Evolutionary conservation across 2,888 invertebrate genomes (phyloP).

Genomic region (Dioctria rufipes): DNA sequence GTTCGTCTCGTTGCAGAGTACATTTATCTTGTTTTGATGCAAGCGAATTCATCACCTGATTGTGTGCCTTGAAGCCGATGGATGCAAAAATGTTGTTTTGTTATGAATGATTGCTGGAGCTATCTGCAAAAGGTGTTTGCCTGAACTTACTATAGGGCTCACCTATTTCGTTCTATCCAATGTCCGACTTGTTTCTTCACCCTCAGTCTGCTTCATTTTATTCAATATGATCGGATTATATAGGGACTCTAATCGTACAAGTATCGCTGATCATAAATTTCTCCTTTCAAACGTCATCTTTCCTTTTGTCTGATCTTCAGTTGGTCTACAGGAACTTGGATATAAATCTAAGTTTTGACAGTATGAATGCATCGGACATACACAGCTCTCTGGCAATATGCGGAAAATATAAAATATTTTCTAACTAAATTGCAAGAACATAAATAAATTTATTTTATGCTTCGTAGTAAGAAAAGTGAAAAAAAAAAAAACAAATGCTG

Average conservation of each 20-base stretch:
- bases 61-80: slow-evolving; percentile 36
- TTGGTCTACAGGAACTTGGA: slow-evolving; percentile 23
- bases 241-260: slow-evolving; percentile 29
- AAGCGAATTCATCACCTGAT: slow-evolving; percentile 56
- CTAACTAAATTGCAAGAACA: not conserved
- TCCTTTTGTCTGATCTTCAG: slow-evolving; percentile 42
- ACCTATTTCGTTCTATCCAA: not conserved
- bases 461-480: no score
- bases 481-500: no score
- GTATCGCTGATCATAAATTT: slow-evolving; percentile 45
- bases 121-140: slow-evolving; percentile 16
- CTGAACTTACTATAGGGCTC: not conserved
- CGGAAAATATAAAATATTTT: not conserved
- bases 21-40: slow-evolving; percentile 48
- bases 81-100: slow-evolving; percentile 1
- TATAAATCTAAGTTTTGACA: slow-evolving; percentile 34
- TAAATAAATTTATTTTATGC: no score
- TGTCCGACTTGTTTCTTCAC: not conserved
- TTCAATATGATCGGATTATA: slow-evolving; percentile 17
- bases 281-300: slow-evolving; percentile 39
- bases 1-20: not conserved
- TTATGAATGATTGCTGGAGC: not conserved
- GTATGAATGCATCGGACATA: slow-evolving; percentile 14
- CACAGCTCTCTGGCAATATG: not conserved
- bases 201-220: not conserved